Conservation (phyloP, 1,140 invertebrate species). For the Glossosoma conforme region DNA sequence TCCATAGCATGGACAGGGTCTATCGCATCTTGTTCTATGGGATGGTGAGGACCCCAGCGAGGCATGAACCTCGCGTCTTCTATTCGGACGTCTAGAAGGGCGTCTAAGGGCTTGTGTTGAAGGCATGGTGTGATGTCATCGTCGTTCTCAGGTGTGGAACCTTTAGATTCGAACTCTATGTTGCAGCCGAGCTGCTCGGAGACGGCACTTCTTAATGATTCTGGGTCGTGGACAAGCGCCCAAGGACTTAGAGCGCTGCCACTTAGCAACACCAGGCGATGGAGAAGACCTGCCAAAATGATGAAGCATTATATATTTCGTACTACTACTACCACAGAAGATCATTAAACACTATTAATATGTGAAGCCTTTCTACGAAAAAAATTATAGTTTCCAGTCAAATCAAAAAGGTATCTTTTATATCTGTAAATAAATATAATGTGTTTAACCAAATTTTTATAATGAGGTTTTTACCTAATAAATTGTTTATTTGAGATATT, state of each 20-base stretch:
- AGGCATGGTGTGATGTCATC: constrained; percentile 29
- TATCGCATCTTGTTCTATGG: constrained; percentile 59
- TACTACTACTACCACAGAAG: too few relatives aligned
- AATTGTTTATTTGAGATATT: too few relatives aligned
- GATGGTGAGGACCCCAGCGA: constrained; percentile 39
- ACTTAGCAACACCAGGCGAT: constrained; percentile 78
- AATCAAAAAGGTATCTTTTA: too few relatives aligned
- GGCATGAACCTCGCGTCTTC: constrained; percentile 29
- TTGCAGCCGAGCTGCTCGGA: constrained; percentile 65
- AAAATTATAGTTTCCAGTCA: too few relatives aligned
- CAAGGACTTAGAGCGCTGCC: constrained; percentile 82
- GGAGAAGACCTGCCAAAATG: constrained; percentile 76
- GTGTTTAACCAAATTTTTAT: background rate
- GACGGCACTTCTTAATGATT: constrained; percentile 63
- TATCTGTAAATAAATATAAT: too few relatives aligned
- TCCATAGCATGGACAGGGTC: constrained; percentile 63
- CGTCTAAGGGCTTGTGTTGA: constrained; percentile 28
- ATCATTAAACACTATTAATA: too few relatives aligned
- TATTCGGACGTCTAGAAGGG: constrained; percentile 26
- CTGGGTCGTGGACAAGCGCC: constrained; percentile 72
- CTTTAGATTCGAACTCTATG: constrained; percentile 25
- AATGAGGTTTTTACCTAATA: background rate
- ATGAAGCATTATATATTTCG: too few relatives aligned
- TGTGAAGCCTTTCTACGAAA: too few relatives aligned
- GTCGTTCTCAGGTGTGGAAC: constrained; percentile 13